A percentile compares a stretch with the other conserved stretches of the same genome.
phyloP scores from a whole-genome alignment of 2,888 invertebrate species.

The Margaritifera margaritifera region DNA sequence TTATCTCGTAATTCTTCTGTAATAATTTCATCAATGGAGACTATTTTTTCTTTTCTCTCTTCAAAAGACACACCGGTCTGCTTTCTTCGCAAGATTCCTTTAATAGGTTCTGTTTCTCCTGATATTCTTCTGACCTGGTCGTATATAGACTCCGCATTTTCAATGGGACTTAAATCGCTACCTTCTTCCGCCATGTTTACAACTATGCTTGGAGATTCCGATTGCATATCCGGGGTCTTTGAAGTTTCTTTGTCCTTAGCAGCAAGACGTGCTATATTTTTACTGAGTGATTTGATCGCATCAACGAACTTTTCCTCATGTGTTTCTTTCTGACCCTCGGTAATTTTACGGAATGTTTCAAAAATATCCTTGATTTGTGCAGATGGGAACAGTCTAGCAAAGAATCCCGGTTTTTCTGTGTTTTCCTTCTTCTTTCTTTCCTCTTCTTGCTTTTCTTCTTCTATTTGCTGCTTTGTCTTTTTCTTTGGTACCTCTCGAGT shows the following conservation, averaged over 20 bases:
- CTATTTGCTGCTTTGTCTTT: slow-evolving; percentile 54
- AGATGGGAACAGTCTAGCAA: slow-evolving; percentile 71
- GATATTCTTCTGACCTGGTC: too few relatives aligned
- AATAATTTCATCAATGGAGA: too few relatives aligned
- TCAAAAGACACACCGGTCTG: too few relatives aligned
- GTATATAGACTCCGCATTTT: too few relatives aligned
- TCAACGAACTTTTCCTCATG: slow-evolving; percentile 18
- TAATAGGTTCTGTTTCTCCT: too few relatives aligned
- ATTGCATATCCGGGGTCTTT: neutral
- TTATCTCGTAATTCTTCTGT: too few relatives aligned
- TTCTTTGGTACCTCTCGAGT: slow-evolving; percentile 67
- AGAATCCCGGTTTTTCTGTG: slow-evolving; percentile 81
- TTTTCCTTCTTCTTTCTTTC: slow-evolving; percentile 83
- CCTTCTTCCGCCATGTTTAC: too few relatives aligned
- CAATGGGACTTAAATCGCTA: too few relatives aligned
- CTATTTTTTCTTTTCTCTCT: too few relatives aligned
- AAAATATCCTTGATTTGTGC: too few relatives aligned
- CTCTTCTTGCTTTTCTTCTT: slow-evolving; percentile 79
- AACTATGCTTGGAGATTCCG: too few relatives aligned
- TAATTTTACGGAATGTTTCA: slow-evolving; percentile 50
- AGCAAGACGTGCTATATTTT: neutral
- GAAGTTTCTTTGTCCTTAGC: slow-evolving; percentile 8
- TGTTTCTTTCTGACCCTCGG: slow-evolving; percentile 30
- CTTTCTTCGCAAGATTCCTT: too few relatives aligned
- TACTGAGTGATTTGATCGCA: slow-evolving; percentile 23